phyloP scores from a whole-genome alignment of 2,113 vertebrate species.

The Mirounga angustirostris region DNA sequence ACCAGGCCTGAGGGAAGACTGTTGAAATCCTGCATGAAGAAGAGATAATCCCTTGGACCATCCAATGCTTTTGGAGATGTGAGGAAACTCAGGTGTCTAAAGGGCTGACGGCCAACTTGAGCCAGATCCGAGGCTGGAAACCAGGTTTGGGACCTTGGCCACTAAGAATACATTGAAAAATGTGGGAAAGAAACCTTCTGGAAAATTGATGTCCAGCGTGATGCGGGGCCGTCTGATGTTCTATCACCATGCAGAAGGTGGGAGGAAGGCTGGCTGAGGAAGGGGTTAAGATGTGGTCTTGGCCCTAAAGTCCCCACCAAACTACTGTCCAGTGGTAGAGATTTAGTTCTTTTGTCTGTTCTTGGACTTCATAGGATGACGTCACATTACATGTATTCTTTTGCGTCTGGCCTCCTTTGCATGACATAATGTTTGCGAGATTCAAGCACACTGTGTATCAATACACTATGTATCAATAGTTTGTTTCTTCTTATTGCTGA shows the following conservation, averaged over 20 bases:
- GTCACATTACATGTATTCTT: background rate
- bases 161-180: background rate
- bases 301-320: background rate
- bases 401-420: background rate
- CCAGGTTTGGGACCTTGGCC: background rate
- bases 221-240: background rate
- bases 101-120: background rate
- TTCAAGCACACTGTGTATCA: fast-evolving
- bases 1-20: background rate
- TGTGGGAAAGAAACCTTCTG: background rate
- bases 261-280: background rate
- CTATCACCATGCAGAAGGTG: no score
- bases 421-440: fast-evolving
- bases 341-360: background rate
- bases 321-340: background rate
- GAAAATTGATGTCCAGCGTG: background rate
- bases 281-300: background rate
- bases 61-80: background rate
- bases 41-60: no score
- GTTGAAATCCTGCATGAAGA: background rate
- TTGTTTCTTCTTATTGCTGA: background rate
- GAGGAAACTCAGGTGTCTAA: background rate
- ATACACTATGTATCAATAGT: background rate
- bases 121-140: background rate
- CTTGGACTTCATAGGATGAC: background rate